These are phyloP conservation scores for Drosophila burlai DNA, from an alignment of 1,140 invertebrate species.

Conservation along the genomic window DNA sequence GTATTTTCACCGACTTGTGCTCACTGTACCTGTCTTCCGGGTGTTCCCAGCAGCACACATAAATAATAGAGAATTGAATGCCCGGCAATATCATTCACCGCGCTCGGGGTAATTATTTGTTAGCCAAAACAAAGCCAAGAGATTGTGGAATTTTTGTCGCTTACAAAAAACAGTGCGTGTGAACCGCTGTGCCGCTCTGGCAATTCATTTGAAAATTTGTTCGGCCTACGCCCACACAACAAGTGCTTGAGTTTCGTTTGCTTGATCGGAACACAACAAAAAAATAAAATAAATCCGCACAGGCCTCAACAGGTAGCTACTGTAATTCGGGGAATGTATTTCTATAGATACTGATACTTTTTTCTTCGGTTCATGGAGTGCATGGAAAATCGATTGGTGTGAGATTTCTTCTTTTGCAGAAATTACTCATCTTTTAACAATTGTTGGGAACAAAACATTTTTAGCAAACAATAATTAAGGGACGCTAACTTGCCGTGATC, in stretches of 20 bases:
- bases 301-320: slow-evolving; percentile 45
- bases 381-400: slow-evolving; percentile 23
- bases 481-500: not conserved
- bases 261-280: not conserved
- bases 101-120: slow-evolving; percentile 48
- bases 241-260: slow-evolving; percentile 45
- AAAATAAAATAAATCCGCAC: slow-evolving; percentile 1
- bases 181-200: slow-evolving; percentile 33
- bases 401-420: not conserved
- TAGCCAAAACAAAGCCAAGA: slow-evolving; percentile 43
- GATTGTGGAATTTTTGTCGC: slow-evolving; percentile 57
- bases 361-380: not conserved
- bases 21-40: slow-evolving; percentile 27
- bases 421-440: slow-evolving; percentile 14
- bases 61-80: slow-evolving; percentile 44
- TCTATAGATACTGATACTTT: slow-evolving; percentile 33
- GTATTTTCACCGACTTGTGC: slow-evolving; percentile 20
- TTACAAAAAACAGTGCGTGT: slow-evolving; percentile 56
- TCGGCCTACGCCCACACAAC: slow-evolving; percentile 73
- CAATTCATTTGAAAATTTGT: slow-evolving; percentile 58
- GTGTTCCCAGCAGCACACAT: slow-evolving; percentile 32
- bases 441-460: not conserved
- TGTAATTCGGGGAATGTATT: slow-evolving; percentile 37
- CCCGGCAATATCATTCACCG: slow-evolving; percentile 33
- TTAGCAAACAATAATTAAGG: not conserved